These are phyloP conservation scores for Hoplodrina ambigua DNA, from an alignment of 2,888 invertebrate genomes.

Conservation along the genomic window DNA sequence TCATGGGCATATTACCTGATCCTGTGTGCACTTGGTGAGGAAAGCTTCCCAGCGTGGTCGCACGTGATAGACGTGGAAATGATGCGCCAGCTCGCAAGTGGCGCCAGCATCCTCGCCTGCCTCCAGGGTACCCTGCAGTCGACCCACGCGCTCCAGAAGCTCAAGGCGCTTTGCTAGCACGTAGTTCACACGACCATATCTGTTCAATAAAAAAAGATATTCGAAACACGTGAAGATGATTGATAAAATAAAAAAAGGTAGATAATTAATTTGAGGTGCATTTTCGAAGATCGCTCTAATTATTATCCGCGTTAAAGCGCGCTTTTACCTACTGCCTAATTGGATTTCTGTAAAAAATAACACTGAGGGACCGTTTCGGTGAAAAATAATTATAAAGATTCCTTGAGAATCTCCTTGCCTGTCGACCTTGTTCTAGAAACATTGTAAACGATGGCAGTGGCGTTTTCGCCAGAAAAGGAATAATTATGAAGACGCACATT, in stretches of 20 bases:
- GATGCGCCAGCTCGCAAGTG: slow-evolving; percentile 99
- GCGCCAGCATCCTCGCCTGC: slow-evolving; percentile 97
- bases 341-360: not conserved
- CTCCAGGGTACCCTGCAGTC: slow-evolving; percentile 96
- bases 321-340: not conserved
- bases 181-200: slow-evolving; percentile 99
- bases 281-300: not conserved
- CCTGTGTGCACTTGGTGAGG: slow-evolving; percentile 80
- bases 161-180: slow-evolving; percentile 98
- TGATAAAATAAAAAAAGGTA: too few relatives aligned
- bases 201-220: slow-evolving; percentile 64
- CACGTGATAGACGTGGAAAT: slow-evolving; percentile 98
- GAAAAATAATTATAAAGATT: slow-evolving; percentile 1
- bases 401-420: not conserved
- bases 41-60: slow-evolving; percentile 98
- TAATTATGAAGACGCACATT: slow-evolving; percentile 5
- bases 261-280: not conserved
- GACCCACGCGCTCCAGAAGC: slow-evolving; percentile 95
- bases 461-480: not conserved
- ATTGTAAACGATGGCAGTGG: not conserved
- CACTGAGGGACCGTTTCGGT: not conserved
- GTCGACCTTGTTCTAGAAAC: slow-evolving; percentile 23
- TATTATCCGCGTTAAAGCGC: not conserved
- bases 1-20: slow-evolving; percentile 69
- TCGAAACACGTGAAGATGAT: not conserved